Evolutionary conservation across 2,113 vertebrate genomes (phyloP), one percentile per base, ranked within the genome.

Genomic region (Anarhynchus alexandrinus): DNA sequence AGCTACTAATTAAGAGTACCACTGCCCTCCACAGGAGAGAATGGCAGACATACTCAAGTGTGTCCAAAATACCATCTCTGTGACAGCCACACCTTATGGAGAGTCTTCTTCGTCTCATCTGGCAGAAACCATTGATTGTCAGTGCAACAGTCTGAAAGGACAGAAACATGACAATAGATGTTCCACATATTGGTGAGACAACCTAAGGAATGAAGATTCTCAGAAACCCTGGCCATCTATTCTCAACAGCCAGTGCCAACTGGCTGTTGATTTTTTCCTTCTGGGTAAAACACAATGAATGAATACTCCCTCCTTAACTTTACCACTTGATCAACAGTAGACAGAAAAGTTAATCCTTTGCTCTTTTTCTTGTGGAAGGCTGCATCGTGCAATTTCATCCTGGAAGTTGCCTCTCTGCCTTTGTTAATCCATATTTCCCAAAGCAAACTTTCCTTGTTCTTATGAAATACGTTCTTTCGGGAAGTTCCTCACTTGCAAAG

Each of bases 11-110:
- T 77, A 94, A 89, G 96, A 90, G 83, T 94, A 95, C 66, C 91
- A 90, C 95, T 96, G 93, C 94, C 95, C 86, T 94, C 95, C 94
- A 71, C 89, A 95, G 97, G 95, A 93, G 18, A 82, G 74, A 92
- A 84, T 55, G 54, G 54, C 62, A 95, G 91, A 73, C 42, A 45
- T 74, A 34, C 42, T 57, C 40, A 43, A 61, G 26, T 19, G 23
- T 62, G 54, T 87, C 80, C 81, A 84, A 88, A 93, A 72, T 22
- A 43, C 36, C 1, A 0, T 57, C 29, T 55, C 69, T 36, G 19
- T 34, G 76, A 70, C 42, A 79, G 69, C 40, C 61, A 85, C 54
- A 65, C 40, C 34, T 78, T 26, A 65, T 11, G 57, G 61, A 57
- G 8, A 65, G 17, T 20, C 71, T 10, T 79, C 61, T 88, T 79